Evolutionary conservation across 2,888 invertebrate species (phyloP).

Genomic region (Agriotes lineatus): DNA sequence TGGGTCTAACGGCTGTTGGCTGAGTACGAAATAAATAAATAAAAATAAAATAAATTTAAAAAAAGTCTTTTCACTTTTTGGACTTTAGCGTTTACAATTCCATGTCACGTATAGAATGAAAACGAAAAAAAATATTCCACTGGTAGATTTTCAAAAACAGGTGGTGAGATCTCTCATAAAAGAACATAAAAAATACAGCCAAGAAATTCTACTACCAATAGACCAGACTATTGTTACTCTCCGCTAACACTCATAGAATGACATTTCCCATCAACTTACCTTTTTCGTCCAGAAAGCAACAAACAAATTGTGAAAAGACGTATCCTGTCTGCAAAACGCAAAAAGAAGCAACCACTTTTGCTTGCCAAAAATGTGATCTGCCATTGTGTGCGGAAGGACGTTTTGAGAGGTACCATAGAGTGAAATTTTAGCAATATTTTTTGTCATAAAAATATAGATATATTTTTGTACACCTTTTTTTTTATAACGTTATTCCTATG

Average conservation of each 20-base stretch:
- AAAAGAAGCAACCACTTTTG: slow-evolving; percentile 1
- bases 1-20: too few species aligned
- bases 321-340: neutral
- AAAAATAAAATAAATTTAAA: too few species aligned
- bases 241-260: neutral
- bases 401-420: slow-evolving; percentile 2
- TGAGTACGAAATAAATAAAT: too few species aligned
- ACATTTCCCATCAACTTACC: slow-evolving; percentile 1
- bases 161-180: neutral
- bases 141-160: neutral
- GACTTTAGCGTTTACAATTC: neutral
- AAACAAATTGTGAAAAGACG: neutral
- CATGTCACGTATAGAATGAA: neutral
- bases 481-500: too few species aligned
- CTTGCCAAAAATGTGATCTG: slow-evolving; percentile 2
- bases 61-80: neutral
- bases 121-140: neutral
- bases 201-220: slow-evolving; percentile 2
- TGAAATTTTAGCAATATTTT: neutral
- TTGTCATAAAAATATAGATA: too few species aligned
- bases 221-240: too few species aligned
- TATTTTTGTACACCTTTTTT: too few species aligned
- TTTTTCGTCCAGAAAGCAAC: neutral
- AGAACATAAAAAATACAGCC: neutral
- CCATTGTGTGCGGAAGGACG: neutral